Evolutionary conservation across 2,797 vertebrate genomes (phyloP), one percentile per base, ranked within the genome.

Genomic region (Rhyacichthys aspro): DNA sequence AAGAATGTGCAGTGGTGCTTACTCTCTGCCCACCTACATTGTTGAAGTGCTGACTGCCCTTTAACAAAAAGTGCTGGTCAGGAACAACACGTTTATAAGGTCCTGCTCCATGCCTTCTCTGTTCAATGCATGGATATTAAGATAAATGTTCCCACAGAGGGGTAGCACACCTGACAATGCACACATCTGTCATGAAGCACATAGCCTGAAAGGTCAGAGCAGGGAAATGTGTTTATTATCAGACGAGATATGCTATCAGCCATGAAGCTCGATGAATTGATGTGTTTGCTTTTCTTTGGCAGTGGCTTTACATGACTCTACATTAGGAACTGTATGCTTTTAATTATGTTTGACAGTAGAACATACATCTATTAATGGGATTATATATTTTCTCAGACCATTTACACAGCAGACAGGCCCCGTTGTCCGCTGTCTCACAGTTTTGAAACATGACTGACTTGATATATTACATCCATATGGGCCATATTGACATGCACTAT

Each of bases 141-240:
- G 66, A 81, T 70, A 56, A 72, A 86, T 57, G 54, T 63, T 67
- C 61, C 50, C 15, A 43, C 37, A 15, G 57, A 79, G 55, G 67
- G 71, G 76, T 67, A 78, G 55, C 48, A 68, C 72, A 48, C 65
- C 52, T 53, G 74, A 69, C 79, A 73, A 67, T 28, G 14, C 41
- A 46, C 38, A 64, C 55, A 43, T 72, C 61, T 49, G 69, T 76
- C 77, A 71, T 33, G 62, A 72, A 61, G 59, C 4, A 41, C 18
- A 3, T 54, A 39, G 55, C 66, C 54, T 55, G 55, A 79, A 84
- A 84, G 73, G 81, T 81, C 70, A 58, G 14, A 1, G 32, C 43
- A 9, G 65, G 43, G 55, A 74, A 82, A 75, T 33, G 66, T 83
- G 83, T 86, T 87, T 85, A 83, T 88, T 83, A 80, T 83, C 70